Conservation (phyloP, 1,140 invertebrate genomes). For the Drosophila yakuba region DNA sequence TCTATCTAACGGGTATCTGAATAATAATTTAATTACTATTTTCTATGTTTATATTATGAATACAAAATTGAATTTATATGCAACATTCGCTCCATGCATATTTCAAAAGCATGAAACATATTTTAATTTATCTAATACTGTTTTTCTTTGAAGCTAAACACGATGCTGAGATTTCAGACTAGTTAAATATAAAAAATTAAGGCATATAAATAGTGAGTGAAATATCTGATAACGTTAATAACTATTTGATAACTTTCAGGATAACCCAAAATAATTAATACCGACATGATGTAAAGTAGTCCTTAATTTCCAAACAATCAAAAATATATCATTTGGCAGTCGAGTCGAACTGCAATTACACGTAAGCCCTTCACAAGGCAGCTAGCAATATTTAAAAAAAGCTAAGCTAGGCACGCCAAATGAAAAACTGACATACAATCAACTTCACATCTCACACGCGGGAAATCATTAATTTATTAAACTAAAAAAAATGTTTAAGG, state of each 20-base stretch:
- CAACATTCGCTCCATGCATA: no score
- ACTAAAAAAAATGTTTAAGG: not conserved
- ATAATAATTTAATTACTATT: no score
- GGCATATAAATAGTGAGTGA: no score
- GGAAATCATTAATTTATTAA: not conserved
- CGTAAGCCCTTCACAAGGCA: constrained; percentile 84
- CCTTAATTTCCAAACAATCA: not conserved
- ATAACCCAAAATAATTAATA: not conserved
- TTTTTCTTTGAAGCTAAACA: no score
- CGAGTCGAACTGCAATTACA: constrained; percentile 73
- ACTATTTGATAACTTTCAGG: not conserved
- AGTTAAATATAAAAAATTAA: no score
- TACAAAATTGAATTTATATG: no score
- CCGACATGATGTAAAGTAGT: not conserved
- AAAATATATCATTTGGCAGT: constrained; percentile 14
- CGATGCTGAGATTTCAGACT: no score
- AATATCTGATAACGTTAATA: no score
- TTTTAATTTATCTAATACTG: no score
- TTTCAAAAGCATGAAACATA: not conserved
- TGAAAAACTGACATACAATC: constrained; percentile 79
- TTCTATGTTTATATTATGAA: no score
- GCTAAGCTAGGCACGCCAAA: constrained; percentile 73
- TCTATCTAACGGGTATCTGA: no score
- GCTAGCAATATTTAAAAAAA: constrained; percentile 73
- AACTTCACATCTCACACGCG: not conserved